A percentile compares a stretch with the other conserved stretches of the same genome.
phyloP scores from a whole-genome alignment of 2,113 vertebrate genomes.

The Gila orcuttii region DNA sequence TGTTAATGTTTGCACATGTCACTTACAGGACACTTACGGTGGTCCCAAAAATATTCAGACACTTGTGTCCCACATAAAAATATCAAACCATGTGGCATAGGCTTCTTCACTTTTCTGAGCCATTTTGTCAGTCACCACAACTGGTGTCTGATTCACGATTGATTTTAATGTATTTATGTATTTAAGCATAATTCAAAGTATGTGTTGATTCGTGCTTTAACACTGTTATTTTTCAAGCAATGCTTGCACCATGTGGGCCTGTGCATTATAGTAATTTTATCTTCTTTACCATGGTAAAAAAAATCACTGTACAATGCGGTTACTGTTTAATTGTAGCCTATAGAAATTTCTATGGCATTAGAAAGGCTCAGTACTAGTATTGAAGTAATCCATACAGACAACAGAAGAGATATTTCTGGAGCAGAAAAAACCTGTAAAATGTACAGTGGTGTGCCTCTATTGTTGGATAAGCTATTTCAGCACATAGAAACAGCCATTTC shows the following conservation, averaged over 20 bases:
- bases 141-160: background rate
- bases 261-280: background rate
- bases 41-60: background rate
- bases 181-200: background rate
- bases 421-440: background rate
- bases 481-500: constrained; percentile 36
- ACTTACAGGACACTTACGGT: background rate
- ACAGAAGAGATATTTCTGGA: background rate
- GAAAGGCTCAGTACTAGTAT: background rate
- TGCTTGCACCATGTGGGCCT: background rate
- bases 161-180: background rate
- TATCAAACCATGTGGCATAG: background rate
- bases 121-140: background rate
- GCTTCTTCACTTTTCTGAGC: background rate
- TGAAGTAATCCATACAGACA: background rate
- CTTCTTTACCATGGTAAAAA: background rate
- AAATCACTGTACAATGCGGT: background rate
- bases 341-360: background rate
- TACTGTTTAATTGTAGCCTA: background rate
- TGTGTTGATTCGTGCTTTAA: background rate
- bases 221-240: background rate
- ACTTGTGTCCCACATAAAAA: background rate
- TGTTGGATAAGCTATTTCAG: constrained; percentile 53
- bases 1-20: background rate
- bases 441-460: background rate